Conservation (phyloP, 2,113 vertebrate genomes). For the Peromyscus leucopus region DNA sequence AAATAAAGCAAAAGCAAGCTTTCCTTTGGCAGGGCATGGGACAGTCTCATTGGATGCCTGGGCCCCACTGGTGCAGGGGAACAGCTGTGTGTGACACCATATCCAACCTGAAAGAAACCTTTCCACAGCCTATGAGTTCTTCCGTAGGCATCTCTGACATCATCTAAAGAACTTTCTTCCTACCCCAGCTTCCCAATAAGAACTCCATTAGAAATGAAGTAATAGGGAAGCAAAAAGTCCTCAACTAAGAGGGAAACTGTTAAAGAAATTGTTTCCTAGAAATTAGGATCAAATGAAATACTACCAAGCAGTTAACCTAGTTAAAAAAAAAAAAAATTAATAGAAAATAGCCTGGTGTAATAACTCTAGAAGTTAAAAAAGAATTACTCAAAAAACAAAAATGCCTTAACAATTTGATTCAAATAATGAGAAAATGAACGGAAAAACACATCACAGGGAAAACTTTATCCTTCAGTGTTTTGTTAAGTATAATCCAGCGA, state of each 20-base stretch:
- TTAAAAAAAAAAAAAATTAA: background rate
- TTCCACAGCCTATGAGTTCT: slow-evolving; percentile 25
- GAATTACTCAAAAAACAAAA: background rate
- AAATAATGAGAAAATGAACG: background rate
- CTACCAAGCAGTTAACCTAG: background rate
- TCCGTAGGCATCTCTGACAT: background rate
- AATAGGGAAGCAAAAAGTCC: background rate
- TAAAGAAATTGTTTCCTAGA: background rate
- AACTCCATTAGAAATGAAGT: slow-evolving; percentile 50
- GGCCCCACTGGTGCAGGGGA: background rate
- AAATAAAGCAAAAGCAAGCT: background rate
- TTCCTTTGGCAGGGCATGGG: background rate
- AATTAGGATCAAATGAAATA: slow-evolving; percentile 38
- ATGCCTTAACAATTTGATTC: slow-evolving; percentile 38
- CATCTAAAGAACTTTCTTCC: slow-evolving; percentile 8
- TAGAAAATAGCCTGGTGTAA: too few species aligned
- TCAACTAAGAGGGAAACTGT: background rate
- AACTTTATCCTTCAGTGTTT: slow-evolving; percentile 32
- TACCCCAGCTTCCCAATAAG: background rate
- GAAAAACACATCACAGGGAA: background rate
- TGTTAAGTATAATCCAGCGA: background rate
- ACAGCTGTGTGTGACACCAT: too few species aligned
- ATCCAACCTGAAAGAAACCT: slow-evolving; percentile 6
- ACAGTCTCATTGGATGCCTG: background rate
- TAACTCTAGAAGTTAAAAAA: background rate